These are phyloP conservation scores for Echiichthys vipera DNA, from an alignment of 2,797 vertebrate genomes.

Conservation along the genomic window DNA sequence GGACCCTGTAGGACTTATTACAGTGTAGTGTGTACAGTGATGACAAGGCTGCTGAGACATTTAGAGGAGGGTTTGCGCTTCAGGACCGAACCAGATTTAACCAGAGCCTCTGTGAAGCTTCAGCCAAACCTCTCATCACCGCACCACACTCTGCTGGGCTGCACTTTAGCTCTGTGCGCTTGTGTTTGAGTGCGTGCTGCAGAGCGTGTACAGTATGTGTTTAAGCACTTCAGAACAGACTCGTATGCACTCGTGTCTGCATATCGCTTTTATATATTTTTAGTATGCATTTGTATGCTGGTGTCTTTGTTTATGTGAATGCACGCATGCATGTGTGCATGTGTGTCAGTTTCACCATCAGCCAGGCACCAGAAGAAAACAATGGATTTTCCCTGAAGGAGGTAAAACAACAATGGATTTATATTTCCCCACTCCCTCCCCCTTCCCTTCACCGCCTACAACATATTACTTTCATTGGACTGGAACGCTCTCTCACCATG, in stretches of 20 bases:
- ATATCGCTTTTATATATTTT: not conserved
- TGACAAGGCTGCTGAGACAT: constrained; percentile 54
- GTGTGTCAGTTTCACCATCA: constrained; percentile 36
- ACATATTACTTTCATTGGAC: constrained; percentile 71
- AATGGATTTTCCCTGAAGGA: constrained; percentile 72
- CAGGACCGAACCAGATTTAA: constrained; percentile 53
- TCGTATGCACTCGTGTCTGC: constrained; percentile 2
- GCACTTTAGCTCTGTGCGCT: constrained; percentile 28
- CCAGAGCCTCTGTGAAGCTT: constrained; percentile 50
- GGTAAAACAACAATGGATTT: constrained; percentile 70
- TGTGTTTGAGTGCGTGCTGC: constrained; percentile 25
- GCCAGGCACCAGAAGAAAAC: constrained; percentile 67
- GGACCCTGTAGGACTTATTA: constrained; percentile 35
- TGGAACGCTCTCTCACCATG: constrained; percentile 58
- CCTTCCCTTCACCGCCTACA: constrained; percentile 42
- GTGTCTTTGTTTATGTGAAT: constrained; percentile 7
- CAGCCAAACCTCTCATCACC: constrained; percentile 55
- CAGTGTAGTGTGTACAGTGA: constrained; percentile 26
- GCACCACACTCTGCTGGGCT: constrained; percentile 37
- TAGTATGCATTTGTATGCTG: not conserved
- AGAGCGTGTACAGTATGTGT: constrained; percentile 14
- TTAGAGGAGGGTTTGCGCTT: constrained; percentile 23
- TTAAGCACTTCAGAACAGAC: constrained; percentile 15
- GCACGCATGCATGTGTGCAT: not conserved
- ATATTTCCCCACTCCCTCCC: constrained; percentile 43